Evolutionary conservation across 2,113 vertebrate genomes (phyloP).

Genomic region (Hystrix brachyura): DNA sequence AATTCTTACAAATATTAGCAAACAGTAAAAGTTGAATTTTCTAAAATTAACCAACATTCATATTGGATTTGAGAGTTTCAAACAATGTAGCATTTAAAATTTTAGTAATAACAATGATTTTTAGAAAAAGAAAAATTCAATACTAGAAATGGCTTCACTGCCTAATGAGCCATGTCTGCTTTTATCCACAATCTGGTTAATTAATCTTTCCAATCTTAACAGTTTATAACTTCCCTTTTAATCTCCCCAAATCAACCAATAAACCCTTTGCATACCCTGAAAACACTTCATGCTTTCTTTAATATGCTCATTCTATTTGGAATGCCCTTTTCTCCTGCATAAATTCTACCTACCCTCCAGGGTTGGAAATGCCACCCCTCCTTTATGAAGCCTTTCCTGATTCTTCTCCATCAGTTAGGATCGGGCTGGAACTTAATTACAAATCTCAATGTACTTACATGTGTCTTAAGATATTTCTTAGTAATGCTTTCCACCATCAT

Average conservation of each 20-base stretch:
- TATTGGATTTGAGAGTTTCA: conserved; percentile 24
- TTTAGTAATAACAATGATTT: conserved; percentile 8
- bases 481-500: not conserved
- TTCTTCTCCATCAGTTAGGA: not conserved
- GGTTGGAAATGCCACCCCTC: not conserved
- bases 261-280: not conserved
- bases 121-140: conserved; percentile 38
- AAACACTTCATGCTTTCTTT: not conserved
- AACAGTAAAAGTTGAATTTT: not conserved
- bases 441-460: not conserved
- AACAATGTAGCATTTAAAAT: conserved; percentile 23
- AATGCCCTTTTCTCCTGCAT: not conserved
- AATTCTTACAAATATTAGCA: not conserved
- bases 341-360: not conserved
- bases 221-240: not conserved
- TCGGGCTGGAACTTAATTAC: not conserved
- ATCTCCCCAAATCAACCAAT: not conserved
- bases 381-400: not conserved
- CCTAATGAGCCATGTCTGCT: not conserved
- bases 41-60: not conserved
- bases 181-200: not conserved
- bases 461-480: not conserved
- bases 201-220: not conserved
- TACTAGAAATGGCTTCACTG: not conserved
- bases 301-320: not conserved